Evolutionary conservation across 1,140 invertebrate species (phyloP).

Genomic region (Oreohelix idahoensis): DNA sequence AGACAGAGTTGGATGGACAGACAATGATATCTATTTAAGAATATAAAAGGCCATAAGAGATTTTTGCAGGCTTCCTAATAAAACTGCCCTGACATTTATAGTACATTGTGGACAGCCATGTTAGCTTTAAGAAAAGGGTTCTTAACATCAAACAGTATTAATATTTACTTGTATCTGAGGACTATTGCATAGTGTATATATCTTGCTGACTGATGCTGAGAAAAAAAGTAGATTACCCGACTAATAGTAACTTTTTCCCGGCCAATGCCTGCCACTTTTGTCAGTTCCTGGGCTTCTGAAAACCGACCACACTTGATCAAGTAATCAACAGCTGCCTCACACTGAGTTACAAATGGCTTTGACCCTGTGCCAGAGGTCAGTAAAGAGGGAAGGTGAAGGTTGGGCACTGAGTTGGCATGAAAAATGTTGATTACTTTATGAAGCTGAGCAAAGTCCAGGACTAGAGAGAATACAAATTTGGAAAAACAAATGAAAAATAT

Average conservation of each 20-base stretch:
- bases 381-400: conserved; percentile 45
- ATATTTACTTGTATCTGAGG: too few species aligned
- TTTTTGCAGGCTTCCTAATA: too few species aligned
- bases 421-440: conserved; percentile 55
- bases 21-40: too few species aligned
- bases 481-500: too few species aligned
- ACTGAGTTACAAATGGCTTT: conserved; percentile 37
- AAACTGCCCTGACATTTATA: too few species aligned
- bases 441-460: conserved; percentile 64
- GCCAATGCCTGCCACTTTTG: conserved; percentile 16
- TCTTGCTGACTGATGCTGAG: too few species aligned
- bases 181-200: too few species aligned
- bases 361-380: conserved; percentile 38
- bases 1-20: too few species aligned
- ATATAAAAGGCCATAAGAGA: too few species aligned
- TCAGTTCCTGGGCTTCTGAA: conserved; percentile 33
- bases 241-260: conserved; percentile 36
- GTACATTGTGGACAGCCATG: too few species aligned
- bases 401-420: conserved; percentile 45
- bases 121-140: too few species aligned
- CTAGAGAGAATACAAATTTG: conserved; percentile 44
- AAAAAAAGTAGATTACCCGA: conserved; percentile 37
- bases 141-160: too few species aligned
- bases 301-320: conserved; percentile 36
- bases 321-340: conserved; percentile 29